These are phyloP conservation scores for Camelus bactrianus DNA, from an alignment of 2,113 vertebrate species.

Conservation along the genomic window DNA sequence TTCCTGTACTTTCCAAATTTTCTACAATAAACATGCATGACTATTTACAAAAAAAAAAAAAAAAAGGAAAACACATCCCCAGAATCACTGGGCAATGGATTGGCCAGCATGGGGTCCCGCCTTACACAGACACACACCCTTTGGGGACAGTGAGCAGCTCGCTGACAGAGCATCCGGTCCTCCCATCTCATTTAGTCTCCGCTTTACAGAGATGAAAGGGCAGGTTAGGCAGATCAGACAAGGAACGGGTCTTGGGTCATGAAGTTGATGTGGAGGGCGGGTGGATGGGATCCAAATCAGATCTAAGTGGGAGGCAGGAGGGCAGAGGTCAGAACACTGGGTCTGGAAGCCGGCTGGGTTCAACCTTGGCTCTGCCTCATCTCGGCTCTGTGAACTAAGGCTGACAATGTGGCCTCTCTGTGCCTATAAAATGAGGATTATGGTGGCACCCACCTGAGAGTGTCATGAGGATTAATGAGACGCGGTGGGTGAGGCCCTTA, in stretches of 20 bases:
- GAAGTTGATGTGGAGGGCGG: accelerated
- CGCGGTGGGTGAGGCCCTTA: background rate
- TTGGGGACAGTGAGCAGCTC: background rate
- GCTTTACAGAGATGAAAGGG: background rate
- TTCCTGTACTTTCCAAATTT: background rate
- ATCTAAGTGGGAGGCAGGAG: accelerated
- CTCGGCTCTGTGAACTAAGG: background rate
- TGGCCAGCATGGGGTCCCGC: background rate
- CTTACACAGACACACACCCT: background rate
- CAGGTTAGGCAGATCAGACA: background rate
- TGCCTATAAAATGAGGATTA: background rate
- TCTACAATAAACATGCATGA: background rate
- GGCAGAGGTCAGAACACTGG: too few species aligned
- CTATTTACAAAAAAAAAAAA: background rate
- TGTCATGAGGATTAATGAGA: background rate
- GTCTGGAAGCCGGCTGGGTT: background rate
- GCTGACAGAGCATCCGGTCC: background rate
- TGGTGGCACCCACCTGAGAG: background rate
- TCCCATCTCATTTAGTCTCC: background rate
- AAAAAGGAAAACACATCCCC: background rate
- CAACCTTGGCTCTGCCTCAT: background rate
- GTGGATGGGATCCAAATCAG: background rate
- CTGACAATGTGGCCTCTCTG: background rate
- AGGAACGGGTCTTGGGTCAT: accelerated
- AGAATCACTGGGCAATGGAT: accelerated